Conservation (phyloP, 2,113 vertebrate species). For the Charadrius vociferus region DNA sequence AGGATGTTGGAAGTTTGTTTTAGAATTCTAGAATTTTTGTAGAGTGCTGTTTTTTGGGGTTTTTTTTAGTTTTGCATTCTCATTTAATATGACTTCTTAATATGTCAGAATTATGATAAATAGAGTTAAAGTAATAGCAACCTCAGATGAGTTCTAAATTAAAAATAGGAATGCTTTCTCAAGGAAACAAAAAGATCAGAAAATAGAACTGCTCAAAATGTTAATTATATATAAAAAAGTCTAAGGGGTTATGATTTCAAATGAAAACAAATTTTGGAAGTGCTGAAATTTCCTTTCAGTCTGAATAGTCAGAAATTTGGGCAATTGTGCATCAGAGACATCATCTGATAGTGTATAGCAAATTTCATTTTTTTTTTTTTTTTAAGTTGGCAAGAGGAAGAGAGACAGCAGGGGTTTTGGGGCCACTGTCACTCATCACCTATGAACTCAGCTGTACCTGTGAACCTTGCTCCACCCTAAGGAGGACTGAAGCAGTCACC, state of each 20-base stretch:
- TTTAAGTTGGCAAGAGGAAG: background rate
- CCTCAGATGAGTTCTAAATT: background rate
- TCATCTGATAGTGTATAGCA: background rate
- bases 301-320: background rate
- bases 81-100: background rate
- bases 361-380: background rate
- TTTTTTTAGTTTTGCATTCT: background rate
- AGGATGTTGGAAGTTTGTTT: background rate
- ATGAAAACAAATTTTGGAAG: background rate
- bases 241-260: background rate
- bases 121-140: background rate
- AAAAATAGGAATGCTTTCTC: background rate
- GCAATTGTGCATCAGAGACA: background rate
- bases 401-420: background rate
- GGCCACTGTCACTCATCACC: background rate
- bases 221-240: background rate
- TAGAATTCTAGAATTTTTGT: background rate
- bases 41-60: background rate
- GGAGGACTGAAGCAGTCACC: background rate
- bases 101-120: background rate
- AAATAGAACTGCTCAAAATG: background rate
- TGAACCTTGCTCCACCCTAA: background rate
- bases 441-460: background rate
- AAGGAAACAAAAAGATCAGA: background rate
- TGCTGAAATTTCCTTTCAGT: background rate